These are phyloP conservation scores for Cheilosia soror DNA, from an alignment of 2,888 invertebrate species.

Conservation along the genomic window DNA sequence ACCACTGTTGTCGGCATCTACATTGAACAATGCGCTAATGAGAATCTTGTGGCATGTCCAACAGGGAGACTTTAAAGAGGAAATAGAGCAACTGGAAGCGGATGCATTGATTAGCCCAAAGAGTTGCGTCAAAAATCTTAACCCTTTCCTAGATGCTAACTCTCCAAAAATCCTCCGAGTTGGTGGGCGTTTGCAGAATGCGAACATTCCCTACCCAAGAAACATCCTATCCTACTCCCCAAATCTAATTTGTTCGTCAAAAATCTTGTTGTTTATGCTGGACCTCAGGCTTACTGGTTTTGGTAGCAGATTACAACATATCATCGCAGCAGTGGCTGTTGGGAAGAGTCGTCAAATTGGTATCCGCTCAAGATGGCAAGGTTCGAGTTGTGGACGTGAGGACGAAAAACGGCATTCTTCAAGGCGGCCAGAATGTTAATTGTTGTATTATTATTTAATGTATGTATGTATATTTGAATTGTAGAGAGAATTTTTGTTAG, in stretches of 20 bases:
- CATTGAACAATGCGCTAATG: neutral
- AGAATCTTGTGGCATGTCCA: neutral
- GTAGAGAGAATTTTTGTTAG: too few species aligned
- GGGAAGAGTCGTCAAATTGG: neutral
- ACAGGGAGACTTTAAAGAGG: neutral
- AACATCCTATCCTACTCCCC: constrained; percentile 76
- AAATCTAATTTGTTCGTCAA: constrained; percentile 27
- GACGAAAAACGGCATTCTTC: neutral
- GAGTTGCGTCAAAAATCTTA: constrained; percentile 19
- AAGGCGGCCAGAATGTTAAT: too few species aligned
- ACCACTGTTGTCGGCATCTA: neutral
- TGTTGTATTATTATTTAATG: too few species aligned
- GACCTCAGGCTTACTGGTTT: constrained; percentile 39
- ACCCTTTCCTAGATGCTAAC: constrained; percentile 22
- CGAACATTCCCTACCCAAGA: constrained; percentile 61
- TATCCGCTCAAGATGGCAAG: neutral
- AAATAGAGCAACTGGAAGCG: neutral
- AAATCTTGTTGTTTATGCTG: constrained; percentile 17
- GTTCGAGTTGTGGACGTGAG: constrained; percentile 15
- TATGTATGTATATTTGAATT: too few species aligned
- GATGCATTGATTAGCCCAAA: neutral
- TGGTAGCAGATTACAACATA: constrained; percentile 30
- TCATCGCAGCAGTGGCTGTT: constrained; percentile 11
- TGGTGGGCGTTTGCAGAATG: constrained; percentile 18
- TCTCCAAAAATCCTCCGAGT: neutral